Evolutionary conservation across 2,113 vertebrate genomes (phyloP).

Genomic region (Toxotes jaculatrix): DNA sequence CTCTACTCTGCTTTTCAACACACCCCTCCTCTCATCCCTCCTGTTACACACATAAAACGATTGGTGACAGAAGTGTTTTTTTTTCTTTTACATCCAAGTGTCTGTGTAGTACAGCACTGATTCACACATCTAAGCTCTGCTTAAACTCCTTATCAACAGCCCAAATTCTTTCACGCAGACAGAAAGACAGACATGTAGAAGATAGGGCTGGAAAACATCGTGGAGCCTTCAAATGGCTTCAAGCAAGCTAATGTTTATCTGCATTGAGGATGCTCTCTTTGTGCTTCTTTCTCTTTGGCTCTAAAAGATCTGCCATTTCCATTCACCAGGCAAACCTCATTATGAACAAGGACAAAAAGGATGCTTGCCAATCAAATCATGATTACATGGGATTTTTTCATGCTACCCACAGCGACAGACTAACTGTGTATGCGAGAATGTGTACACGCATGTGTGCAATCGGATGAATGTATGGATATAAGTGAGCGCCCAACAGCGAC

Average conservation of each 20-base stretch:
- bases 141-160: conserved; percentile 43
- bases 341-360: conserved; percentile 54
- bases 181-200: conserved; percentile 19
- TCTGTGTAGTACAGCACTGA: conserved; percentile 39
- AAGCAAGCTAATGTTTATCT: conserved; percentile 6
- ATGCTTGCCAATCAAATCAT: conserved; percentile 52
- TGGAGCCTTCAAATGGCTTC: conserved; percentile 16
- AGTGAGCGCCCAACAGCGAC: conserved; percentile 33
- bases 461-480: conserved; percentile 7
- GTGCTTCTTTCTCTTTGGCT: conserved; percentile 17
- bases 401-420: conserved; percentile 37
- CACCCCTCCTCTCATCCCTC: conserved; percentile 5
- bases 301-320: conserved; percentile 29
- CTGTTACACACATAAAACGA: conserved; percentile 47
- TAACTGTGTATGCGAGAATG: not conserved
- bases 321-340: conserved; percentile 52
- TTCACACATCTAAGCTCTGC: conserved; percentile 39
- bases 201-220: conserved; percentile 18
- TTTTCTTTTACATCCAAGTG: conserved; percentile 16
- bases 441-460: not conserved
- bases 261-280: conserved; percentile 11
- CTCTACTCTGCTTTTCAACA: not conserved
- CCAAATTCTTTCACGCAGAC: conserved; percentile 41
- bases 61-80: conserved; percentile 29
- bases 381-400: conserved; percentile 57